A percentile compares a stretch with the other conserved stretches of the same genome.
phyloP scores from a whole-genome alignment of 2,797 vertebrate species.

The Lycodopsis pacificus region DNA sequence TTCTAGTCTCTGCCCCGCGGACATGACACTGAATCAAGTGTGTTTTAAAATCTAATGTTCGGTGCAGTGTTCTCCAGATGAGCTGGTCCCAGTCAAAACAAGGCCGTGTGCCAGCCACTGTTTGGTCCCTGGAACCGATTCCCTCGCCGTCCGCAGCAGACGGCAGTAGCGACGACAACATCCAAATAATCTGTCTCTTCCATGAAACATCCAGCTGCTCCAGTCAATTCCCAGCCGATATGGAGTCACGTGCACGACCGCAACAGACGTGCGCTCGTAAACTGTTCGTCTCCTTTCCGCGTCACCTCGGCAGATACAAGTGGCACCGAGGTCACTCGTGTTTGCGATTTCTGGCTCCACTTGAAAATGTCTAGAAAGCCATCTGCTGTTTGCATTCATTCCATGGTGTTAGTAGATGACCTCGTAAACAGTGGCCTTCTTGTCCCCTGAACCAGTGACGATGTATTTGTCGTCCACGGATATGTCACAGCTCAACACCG shows the following conservation, averaged over 20 bases:
- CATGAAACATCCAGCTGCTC: slow-evolving; percentile 40
- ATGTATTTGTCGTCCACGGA: slow-evolving; percentile 90
- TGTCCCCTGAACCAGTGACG: slow-evolving; percentile 89
- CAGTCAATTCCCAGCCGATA: slow-evolving; percentile 35
- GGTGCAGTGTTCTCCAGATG: slow-evolving; percentile 36
- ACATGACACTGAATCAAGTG: slow-evolving; percentile 3
- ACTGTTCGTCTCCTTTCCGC: slow-evolving; percentile 36
- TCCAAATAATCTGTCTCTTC: slow-evolving; percentile 34
- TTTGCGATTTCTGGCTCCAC: slow-evolving; percentile 36
- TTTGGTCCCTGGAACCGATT: slow-evolving; percentile 52
- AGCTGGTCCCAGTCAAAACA: slow-evolving; percentile 36
- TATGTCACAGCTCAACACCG: slow-evolving; percentile 89
- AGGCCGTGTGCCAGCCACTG: slow-evolving; percentile 31
- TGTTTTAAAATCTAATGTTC: slow-evolving; percentile 25
- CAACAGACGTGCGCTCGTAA: slow-evolving; percentile 41
- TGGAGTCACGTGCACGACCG: slow-evolving; percentile 39
- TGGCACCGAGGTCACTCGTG: slow-evolving; percentile 19
- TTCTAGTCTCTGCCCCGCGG: slow-evolving; percentile 3
- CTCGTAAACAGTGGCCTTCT: slow-evolving; percentile 90
- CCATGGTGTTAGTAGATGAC: slow-evolving; percentile 85
- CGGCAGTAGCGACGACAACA: slow-evolving; percentile 33
- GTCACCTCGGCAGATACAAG: slow-evolving; percentile 36
- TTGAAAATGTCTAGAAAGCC: slow-evolving; percentile 30
- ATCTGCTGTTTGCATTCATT: slow-evolving; percentile 30
- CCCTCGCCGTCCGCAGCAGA: slow-evolving; percentile 34